Evolutionary conservation across 1,140 invertebrate species (phyloP).

Genomic region (Panonychus citri): DNA sequence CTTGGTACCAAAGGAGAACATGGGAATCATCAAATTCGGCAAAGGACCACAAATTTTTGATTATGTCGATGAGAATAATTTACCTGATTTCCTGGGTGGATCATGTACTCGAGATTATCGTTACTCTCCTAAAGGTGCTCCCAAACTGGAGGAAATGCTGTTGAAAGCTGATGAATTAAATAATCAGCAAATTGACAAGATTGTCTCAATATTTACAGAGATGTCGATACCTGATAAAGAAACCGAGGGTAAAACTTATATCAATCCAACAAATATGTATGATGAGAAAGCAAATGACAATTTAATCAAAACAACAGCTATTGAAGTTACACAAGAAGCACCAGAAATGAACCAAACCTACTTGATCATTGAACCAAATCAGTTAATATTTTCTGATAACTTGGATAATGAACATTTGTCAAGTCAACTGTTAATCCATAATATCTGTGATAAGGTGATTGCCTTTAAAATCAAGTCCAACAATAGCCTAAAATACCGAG

Average conservation of each 20-base stretch:
- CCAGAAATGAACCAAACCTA: background rate
- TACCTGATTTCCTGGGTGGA: constrained; percentile 14
- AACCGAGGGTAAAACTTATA: background rate
- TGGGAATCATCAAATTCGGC: constrained; percentile 9
- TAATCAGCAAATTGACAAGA: background rate
- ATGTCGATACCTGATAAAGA: background rate
- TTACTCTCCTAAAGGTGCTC: constrained; percentile 2
- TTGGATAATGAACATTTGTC: background rate
- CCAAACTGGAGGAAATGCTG: background rate
- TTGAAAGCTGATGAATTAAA: background rate
- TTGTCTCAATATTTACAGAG: background rate
- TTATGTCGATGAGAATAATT: constrained; percentile 8
- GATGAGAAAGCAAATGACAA: background rate
- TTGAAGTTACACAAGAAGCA: background rate
- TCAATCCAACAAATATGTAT: background rate
- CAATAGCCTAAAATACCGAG: background rate
- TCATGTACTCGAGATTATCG: constrained; percentile 5
- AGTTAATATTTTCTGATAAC: background rate
- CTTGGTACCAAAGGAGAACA: constrained; percentile 1
- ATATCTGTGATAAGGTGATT: background rate
- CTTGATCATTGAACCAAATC: background rate
- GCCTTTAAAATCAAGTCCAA: constrained; percentile 4
- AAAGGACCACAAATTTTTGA: constrained; percentile 4
- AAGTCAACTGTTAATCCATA: background rate
- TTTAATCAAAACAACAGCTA: background rate